phyloP scores from a whole-genome alignment of 1,140 invertebrate species.

The Myzus persicae region DNA sequence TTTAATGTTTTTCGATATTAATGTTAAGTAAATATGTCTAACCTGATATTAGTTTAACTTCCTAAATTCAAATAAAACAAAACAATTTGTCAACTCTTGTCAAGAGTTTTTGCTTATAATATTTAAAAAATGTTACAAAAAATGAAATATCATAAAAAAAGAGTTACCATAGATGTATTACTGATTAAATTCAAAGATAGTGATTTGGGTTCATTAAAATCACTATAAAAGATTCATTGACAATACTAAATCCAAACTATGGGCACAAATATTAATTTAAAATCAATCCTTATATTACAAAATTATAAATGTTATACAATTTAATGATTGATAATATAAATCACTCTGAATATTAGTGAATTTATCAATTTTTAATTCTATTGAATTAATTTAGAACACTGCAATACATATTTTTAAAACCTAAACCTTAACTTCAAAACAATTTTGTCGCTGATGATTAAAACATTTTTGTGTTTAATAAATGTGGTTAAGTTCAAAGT shows the following conservation, averaged over 20 bases:
- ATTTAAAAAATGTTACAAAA: not conserved
- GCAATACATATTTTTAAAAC: not conserved
- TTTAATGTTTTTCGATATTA: not conserved
- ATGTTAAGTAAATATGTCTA: not conserved
- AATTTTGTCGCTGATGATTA: not conserved
- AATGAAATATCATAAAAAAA: not conserved
- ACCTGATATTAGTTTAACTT: not conserved
- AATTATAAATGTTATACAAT: not conserved
- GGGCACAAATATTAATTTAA: not conserved
- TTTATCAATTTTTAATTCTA: too few species aligned
- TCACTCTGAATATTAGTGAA: not conserved
- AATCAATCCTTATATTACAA: not conserved
- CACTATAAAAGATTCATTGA: not conserved
- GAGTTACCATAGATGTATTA: not conserved
- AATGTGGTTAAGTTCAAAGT: not conserved
- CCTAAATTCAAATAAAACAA: not conserved
- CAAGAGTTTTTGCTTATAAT: not conserved
- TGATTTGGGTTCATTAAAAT: not conserved
- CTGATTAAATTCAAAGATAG: not conserved
- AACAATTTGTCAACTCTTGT: not conserved
- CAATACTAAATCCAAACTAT: not conserved
- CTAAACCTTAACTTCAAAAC: not conserved
- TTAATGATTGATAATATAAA: not conserved
- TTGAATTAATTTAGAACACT: not conserved
- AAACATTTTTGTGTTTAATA: not conserved